A percentile compares a stretch with the other conserved stretches of the same genome.
These are phyloP conservation scores for Sinocyclocheilus maitianheensis DNA, from an alignment of 2,113 vertebrate species.

Conservation along the genomic window DNA sequence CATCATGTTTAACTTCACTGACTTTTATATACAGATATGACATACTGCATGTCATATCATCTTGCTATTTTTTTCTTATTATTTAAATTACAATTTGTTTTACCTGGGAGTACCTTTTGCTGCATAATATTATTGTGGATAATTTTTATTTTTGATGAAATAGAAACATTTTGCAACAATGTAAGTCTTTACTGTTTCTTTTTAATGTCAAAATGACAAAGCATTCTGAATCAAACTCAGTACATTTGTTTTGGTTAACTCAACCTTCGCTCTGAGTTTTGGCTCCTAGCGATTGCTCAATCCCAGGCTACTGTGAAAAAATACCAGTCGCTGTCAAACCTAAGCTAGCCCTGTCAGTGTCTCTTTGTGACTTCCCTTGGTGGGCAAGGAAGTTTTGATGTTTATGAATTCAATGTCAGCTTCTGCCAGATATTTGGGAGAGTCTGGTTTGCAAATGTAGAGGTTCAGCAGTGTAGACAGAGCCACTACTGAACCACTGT, in stretches of 20 bases:
- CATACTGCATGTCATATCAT: not conserved
- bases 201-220: not conserved
- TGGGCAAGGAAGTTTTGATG: not conserved
- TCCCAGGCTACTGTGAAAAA: slow-evolving; percentile 38
- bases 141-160: too few species aligned
- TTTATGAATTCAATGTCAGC: not conserved
- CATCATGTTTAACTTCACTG: not conserved
- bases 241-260: not conserved
- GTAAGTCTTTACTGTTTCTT: not conserved
- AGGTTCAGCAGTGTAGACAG: slow-evolving; percentile 46
- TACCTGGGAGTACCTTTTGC: not conserved
- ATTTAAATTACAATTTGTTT: not conserved
- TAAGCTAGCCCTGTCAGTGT: slow-evolving; percentile 31
- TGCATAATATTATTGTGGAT: too few species aligned
- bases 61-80: not conserved
- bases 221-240: not conserved
- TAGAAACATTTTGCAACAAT: too few species aligned
- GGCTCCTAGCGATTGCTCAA: slow-evolving; percentile 15
- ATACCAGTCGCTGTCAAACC: slow-evolving; percentile 5
- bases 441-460: slow-evolving; percentile 24
- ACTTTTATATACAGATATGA: not conserved
- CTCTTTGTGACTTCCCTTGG: slow-evolving; percentile 34
- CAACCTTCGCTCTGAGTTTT: slow-evolving; percentile 2
- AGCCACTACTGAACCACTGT: slow-evolving; percentile 66
- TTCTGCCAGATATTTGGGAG: slow-evolving; percentile 37